A percentile compares a stretch with the other conserved stretches of the same genome.
Evolutionary conservation across 2,113 vertebrate genomes (phyloP).

Genomic region (Dolichallabes microphthalmus): DNA sequence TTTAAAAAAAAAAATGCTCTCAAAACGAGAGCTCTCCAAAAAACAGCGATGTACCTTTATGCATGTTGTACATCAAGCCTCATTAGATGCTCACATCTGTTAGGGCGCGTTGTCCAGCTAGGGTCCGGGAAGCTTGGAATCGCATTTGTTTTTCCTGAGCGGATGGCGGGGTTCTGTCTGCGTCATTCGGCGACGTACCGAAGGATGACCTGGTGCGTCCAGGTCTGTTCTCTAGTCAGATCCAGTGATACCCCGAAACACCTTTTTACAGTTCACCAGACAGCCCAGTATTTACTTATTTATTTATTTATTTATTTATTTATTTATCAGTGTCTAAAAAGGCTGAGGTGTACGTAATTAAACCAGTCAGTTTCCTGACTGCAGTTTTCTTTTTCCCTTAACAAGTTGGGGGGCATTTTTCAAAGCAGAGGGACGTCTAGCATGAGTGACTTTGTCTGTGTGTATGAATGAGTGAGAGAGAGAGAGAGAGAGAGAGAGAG

Average conservation of each 20-base stretch:
- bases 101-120: not conserved
- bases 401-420: not conserved
- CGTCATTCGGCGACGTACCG: not conserved
- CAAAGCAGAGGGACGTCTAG: not conserved
- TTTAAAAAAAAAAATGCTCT: slow-evolving; percentile 12
- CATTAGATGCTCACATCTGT: slow-evolving; percentile 24
- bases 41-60: not conserved
- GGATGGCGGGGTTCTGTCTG: not conserved
- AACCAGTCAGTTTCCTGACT: slow-evolving; percentile 21
- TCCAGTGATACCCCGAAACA: slow-evolving; percentile 58
- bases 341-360: slow-evolving; percentile 28
- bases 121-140: not conserved
- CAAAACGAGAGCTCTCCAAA: slow-evolving; percentile 18
- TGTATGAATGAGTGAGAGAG: not conserved
- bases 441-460: not conserved
- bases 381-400: slow-evolving; percentile 7
- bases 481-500: not conserved
- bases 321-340: not conserved
- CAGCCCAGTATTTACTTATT: not conserved
- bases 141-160: not conserved
- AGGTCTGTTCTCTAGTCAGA: slow-evolving; percentile 24
- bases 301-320: not conserved
- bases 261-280: slow-evolving; percentile 48
- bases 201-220: not conserved
- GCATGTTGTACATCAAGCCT: slow-evolving; percentile 8